phyloP scores from a whole-genome alignment of 2,797 vertebrate genomes.

The Poliocrania exsul region DNA sequence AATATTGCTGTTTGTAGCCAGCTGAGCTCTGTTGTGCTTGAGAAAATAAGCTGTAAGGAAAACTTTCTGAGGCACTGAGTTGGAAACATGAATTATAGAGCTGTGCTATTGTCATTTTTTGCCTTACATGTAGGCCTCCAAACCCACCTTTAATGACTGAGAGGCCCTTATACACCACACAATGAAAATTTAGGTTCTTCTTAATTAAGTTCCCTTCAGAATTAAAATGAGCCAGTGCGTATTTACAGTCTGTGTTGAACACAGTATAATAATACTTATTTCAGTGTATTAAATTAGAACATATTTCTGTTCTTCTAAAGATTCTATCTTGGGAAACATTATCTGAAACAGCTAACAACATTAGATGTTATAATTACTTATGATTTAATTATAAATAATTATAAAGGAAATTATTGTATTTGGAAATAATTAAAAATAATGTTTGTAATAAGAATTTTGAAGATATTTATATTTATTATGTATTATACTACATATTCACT shows the following conservation, averaged over 20 bases:
- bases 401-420: not conserved
- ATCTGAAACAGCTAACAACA: constrained; percentile 22
- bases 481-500: not conserved
- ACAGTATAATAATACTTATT: not conserved
- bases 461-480: not conserved
- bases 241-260: not conserved
- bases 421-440: constrained; percentile 2
- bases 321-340: constrained; percentile 37
- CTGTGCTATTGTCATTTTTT: not conserved
- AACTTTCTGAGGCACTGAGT: not conserved
- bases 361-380: constrained; percentile 5
- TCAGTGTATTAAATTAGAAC: constrained; percentile 26
- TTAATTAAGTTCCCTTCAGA: constrained; percentile 7
- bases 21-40: not conserved
- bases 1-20: not conserved
- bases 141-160: not conserved
- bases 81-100: not conserved
- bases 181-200: not conserved
- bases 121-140: not conserved
- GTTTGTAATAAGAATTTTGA: not conserved
- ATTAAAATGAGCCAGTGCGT: not conserved
- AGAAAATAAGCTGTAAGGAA: not conserved
- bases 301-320: constrained; percentile 13
- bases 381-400: constrained; percentile 2
- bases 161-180: not conserved